Percentiles rank a stretch among this genome's conserved stretches.
Conservation (phyloP, 1,140 invertebrate species). For the Lethrus apterus region DNA sequence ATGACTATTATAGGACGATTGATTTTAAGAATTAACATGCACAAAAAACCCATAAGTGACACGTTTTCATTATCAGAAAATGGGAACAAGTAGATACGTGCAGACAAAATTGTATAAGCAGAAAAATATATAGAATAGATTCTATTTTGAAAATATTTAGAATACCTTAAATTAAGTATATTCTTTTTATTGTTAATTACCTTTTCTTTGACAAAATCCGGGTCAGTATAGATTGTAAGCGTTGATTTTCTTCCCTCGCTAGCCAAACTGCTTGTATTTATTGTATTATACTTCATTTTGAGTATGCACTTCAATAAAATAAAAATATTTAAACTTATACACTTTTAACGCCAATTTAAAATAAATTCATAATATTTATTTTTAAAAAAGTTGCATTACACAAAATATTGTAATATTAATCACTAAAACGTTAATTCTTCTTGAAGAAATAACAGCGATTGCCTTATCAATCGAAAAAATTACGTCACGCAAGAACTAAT, state of each 20-base stretch:
- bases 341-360: neutral
- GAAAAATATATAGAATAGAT: no score
- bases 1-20: no score
- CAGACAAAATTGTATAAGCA: no score
- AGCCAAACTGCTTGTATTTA: conserved; percentile 44
- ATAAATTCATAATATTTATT: conserved; percentile 1
- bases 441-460: conserved; percentile 1
- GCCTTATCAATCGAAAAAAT: no score
- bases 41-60: no score
- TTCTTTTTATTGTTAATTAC: no score
- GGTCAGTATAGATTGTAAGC: conserved; percentile 45
- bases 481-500: conserved; percentile 1
- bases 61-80: no score
- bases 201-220: conserved; percentile 31
- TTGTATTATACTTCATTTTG: conserved; percentile 49
- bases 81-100: no score
- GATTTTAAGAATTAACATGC: no score
- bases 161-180: no score
- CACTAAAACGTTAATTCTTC: neutral
- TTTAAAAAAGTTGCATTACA: neutral
- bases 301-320: neutral
- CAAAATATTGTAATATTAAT: no score
- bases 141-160: no score
- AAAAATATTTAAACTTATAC: conserved; percentile 2
- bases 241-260: conserved; percentile 50